A percentile compares a stretch with the other conserved stretches of the same genome.
Conservation (phyloP, 2,113 vertebrate species). For the Pampusana beccarii region DNA sequence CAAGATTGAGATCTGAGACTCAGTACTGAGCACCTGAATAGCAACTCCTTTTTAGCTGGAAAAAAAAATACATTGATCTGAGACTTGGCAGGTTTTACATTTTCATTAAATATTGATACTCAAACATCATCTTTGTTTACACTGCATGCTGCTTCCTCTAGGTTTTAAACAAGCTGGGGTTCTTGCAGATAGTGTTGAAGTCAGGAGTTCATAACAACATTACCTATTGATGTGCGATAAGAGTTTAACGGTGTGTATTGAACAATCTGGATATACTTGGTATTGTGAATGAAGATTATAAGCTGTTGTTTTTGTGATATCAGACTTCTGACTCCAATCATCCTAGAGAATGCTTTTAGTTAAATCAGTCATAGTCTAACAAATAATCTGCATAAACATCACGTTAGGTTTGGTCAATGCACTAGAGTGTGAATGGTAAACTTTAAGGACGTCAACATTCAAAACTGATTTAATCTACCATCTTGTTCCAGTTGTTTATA, state of each 20-base stretch:
- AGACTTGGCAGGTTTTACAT: conserved; percentile 55
- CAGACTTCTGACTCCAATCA: neutral
- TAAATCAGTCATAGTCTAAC: neutral
- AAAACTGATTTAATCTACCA: neutral
- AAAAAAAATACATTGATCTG: conserved; percentile 9
- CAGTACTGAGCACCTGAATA: neutral
- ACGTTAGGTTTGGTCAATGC: neutral
- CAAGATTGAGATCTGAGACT: neutral
- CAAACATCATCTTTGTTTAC: conserved; percentile 56
- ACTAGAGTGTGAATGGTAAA: neutral
- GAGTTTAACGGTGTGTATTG: neutral
- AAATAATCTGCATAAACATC: neutral
- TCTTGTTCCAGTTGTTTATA: neutral
- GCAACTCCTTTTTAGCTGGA: neutral
- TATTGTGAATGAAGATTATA: neutral
- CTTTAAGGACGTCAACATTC: neutral
- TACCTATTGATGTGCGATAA: neutral
- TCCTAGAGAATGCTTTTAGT: neutral
- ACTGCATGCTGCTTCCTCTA: conserved; percentile 3
- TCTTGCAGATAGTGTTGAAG: neutral
- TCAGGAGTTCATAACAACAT: neutral
- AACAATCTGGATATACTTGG: neutral
- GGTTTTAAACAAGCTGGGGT: neutral
- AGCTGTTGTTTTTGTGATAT: neutral
- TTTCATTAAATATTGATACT: conserved; percentile 64